Evolutionary conservation across 2,888 invertebrate genomes (phyloP).

Genomic region (Sminthurides aquaticus): DNA sequence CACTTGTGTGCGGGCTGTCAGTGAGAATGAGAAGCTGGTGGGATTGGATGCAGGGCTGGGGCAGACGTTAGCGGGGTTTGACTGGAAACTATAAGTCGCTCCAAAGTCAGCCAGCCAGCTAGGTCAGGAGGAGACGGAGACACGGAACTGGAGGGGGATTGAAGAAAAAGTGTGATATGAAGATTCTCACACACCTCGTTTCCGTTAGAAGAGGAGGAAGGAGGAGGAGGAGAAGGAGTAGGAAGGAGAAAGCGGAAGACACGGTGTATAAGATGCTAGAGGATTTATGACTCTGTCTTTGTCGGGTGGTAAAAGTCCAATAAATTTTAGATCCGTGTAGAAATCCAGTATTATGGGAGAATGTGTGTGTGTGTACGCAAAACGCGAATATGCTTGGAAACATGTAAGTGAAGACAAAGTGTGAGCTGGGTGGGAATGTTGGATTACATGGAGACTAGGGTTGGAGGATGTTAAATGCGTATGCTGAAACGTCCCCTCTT

Average conservation of each 20-base stretch:
- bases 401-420: neutral
- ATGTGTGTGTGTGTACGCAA: neutral
- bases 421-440: neutral
- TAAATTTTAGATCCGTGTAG: conserved; percentile 7
- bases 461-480: no score
- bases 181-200: conserved; percentile 1
- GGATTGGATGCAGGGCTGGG: neutral
- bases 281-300: conserved; percentile 9
- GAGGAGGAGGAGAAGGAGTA: neutral
- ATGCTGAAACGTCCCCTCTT: no score
- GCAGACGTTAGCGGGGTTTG: no score
- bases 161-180: conserved; percentile 2
- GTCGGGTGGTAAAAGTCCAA: conserved; percentile 10
- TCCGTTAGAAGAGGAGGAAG: neutral
- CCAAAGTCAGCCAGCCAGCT: no score
- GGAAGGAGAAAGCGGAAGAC: neutral
- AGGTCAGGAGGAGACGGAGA: no score
- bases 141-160: no score
- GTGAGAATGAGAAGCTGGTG: neutral
- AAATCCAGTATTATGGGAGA: neutral
- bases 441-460: no score
- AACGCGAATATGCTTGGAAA: neutral
- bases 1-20: conserved; percentile 1
- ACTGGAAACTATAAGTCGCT: no score
- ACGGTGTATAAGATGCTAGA: neutral